Evolutionary conservation across 2,888 invertebrate species (phyloP), one percentile per base, ranked within the genome.

Genomic region (Poecilobothrus nobilitatus): DNA sequence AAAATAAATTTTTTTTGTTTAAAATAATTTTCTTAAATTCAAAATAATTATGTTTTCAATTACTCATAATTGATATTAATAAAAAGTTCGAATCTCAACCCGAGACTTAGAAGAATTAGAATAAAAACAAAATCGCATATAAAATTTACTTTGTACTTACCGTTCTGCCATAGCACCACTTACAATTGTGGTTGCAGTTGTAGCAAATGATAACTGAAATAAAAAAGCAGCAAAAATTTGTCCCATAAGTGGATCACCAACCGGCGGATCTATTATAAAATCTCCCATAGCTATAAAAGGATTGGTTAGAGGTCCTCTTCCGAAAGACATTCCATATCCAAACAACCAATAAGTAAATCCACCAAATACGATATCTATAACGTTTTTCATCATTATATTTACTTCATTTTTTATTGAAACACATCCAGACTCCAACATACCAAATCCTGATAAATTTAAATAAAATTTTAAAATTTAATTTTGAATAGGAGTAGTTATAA

Each of bases 371-470:
- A 97, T 94, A 76, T 97, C 96, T 0, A 94, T 92, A 0, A 95
- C 89, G 77, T 96, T 96, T 81, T 97, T 97, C 91, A 97, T 94
- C 96, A 97, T 96, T 70, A 97, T 95, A 79, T 96, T 96, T 0
- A 95, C 94, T 84, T 96, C 95, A 78, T 96, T 96, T 82, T 95
- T 94, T 68, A 93, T 86, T 0, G 94, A 94, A 0, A 96, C 95
- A 75, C 92, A 93, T 1, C 96, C 96, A 0, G 95, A 94, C 79
- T 96, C 96, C 74, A 96, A 81, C 89, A 97, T 91, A 0, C 95
- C 95, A 76, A 96, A 97, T 27, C 96, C 95, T 94, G 75, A 5
- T 15, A 27, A 22, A 63, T 21, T 62, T 1, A 20, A 20, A 21
- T 10, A 20, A 21, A 62, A n/a, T n/a, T 62, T 62, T 62, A 62